Evolutionary conservation across 1,140 invertebrate genomes (phyloP), one percentile per base, ranked within the genome.

Genomic region (Heliconius eleuchia): DNA sequence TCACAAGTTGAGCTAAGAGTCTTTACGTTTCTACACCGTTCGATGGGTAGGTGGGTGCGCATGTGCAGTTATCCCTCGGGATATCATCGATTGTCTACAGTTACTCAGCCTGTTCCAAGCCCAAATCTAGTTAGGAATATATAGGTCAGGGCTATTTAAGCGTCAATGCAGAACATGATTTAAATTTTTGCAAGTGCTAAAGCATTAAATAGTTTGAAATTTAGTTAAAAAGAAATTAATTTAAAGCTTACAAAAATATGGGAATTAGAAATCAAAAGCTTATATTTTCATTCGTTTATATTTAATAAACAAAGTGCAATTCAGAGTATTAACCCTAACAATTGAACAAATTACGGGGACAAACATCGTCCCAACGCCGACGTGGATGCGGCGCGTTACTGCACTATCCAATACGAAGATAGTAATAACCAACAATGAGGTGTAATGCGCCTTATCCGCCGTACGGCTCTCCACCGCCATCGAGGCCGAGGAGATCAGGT

Each of bases 281-380:
- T 78, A 77, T 55, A 73, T 84, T 90, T 92, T 93, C 89, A 91
- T 93, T 94, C 89, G 89, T 94, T 94, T 93, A 94, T 94, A 93
- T 94, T 94, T 93, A 93, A 93, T 94, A 93, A 93, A 92, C 90
- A 94, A 94, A 93, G 88, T 94, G 91, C 93, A 93, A 92, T 94
- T 93, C 93, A 94, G 93, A 94, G 89, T 89, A 87, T 93, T 93
- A 94, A 92, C 89, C 92, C 88, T 94, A 94, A 92, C 91, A 93
- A 94, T 93, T 94, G 91, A 92, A 94, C 92, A 93, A 93, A 92
- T 92, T 83, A 90, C 84, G 82, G 85, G 87, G 91, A 92, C 89
- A 82, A 85, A 85, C 83, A 83, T 84, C 85, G 88, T 90, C 89
- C 88, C 85, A 82, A 87, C 82, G 85, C 80, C 84, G 89, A 82